Percentiles rank a stretch among this genome's conserved stretches.
Conservation (phyloP, 2,888 invertebrate genomes). For the Hyalella azteca region DNA sequence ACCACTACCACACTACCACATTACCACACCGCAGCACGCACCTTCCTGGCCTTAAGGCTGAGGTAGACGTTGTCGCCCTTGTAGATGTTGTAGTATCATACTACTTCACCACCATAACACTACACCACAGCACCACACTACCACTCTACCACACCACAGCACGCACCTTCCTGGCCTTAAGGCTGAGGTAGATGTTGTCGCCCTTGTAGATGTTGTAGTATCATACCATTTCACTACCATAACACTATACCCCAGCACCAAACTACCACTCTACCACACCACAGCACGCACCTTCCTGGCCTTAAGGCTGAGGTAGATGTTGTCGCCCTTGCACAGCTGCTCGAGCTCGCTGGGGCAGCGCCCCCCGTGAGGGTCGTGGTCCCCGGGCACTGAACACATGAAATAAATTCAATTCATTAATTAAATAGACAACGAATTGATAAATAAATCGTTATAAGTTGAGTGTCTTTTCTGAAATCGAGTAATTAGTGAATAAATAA, state of each 20-base stretch:
- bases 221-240: too few relatives aligned
- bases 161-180: constrained; percentile 16
- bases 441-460: not conserved
- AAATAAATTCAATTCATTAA: not conserved
- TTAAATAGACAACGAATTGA: not conserved
- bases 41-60: constrained; percentile 9
- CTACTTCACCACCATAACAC: too few relatives aligned
- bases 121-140: too few relatives aligned
- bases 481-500: too few relatives aligned
- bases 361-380: constrained; percentile 1
- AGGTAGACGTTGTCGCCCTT: constrained; percentile 18
- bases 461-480: too few relatives aligned
- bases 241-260: too few relatives aligned
- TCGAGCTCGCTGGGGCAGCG: constrained; percentile 4
- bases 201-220: constrained; percentile 33
- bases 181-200: not conserved
- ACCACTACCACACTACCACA: too few relatives aligned
- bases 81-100: too few relatives aligned
- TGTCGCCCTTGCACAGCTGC: constrained; percentile 31
- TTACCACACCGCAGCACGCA: too few relatives aligned
- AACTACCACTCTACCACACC: not conserved
- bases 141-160: too few relatives aligned
- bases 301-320: constrained; percentile 9
- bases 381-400: constrained; percentile 12
- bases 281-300: not conserved